Evolutionary conservation across 1,140 invertebrate species (phyloP).

Genomic region (Goniozus legneri): DNA sequence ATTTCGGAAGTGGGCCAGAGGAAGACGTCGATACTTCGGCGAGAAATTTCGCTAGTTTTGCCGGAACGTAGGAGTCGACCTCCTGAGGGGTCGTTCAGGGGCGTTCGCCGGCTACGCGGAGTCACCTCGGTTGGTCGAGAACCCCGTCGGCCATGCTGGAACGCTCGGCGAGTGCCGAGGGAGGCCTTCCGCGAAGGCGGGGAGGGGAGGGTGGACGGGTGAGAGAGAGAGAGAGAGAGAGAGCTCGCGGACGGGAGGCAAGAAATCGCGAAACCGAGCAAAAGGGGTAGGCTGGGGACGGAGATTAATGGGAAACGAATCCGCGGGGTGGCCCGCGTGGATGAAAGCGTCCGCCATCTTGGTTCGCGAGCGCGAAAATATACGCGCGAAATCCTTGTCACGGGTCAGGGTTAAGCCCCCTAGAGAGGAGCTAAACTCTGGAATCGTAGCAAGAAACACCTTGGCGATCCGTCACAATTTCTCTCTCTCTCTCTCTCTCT

Average conservation of each 20-base stretch:
- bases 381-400: slow-evolving; percentile 10
- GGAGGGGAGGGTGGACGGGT: slow-evolving; percentile 12
- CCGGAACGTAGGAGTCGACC: not conserved
- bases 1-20: no score
- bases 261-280: slow-evolving; percentile 42
- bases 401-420: slow-evolving; percentile 13
- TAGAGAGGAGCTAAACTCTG: slow-evolving; percentile 8
- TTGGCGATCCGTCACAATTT: no score
- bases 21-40: no score
- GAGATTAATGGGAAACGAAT: slow-evolving; percentile 49
- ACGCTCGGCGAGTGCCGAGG: slow-evolving; percentile 16
- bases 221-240: no score
- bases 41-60: not conserved
- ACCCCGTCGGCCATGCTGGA: slow-evolving; percentile 41
- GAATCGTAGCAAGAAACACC: no score
- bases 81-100: not conserved
- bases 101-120: not conserved
- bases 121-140: not conserved
- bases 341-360: slow-evolving; percentile 29
- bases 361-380: no score
- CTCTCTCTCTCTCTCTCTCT: no score
- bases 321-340: slow-evolving; percentile 11
- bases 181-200: slow-evolving; percentile 15
- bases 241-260: no score
- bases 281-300: slow-evolving; percentile 42